Evolutionary conservation across 92 coral and sea anemone genomes (phyloP), one percentile per base, ranked within the genome.

Genomic region (Zoanthus sociatus): DNA sequence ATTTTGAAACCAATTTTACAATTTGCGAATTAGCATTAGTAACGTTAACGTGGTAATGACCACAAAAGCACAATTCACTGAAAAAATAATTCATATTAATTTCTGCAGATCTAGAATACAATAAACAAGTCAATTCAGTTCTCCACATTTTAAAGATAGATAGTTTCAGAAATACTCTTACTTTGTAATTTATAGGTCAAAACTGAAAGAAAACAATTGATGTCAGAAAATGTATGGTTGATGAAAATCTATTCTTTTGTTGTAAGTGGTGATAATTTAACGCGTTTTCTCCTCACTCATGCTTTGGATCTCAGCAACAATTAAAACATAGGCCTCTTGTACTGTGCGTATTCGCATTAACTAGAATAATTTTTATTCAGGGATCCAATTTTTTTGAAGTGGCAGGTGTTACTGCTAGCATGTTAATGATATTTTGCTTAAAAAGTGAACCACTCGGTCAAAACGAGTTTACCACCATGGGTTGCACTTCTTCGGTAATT

Each of bases 401-500:
- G 85, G 64, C 85, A 81, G 85, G 75, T 66, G 84, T 26, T 21
- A 45, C 15, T 5, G 9, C 47, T 14, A 53, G 53, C 46, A 44
- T 46, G 73, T 21, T 17, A 68, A 44, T 81, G 60, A 79, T 64
- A 30, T 46, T 81, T 68, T 11, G n/a, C 44, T 26, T 31, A 9
- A 4, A 8, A 14, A 7, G 55, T 7, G 51, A 61, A 32, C 9
- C 44, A 46, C 11, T 44, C 44, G 15, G 18, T 64, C 26, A 37
- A 12, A 20, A 78, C n/a, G 18, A 63, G 56, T 37, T 9, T 45
- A 12, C 60, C 17, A 67, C 20, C 2, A 91, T 91, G 93, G 93
- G 93, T 58, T 91, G 93, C 61, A 47, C 86, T 20, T 47, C 88
- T 12, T 91, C 93, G 15, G 17, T 78, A 13, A 63, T 60, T 9